Base-by-base conservation (phyloP, 1,140 invertebrate genomes). In the Trachymyrmex septentrionalis region DNA sequence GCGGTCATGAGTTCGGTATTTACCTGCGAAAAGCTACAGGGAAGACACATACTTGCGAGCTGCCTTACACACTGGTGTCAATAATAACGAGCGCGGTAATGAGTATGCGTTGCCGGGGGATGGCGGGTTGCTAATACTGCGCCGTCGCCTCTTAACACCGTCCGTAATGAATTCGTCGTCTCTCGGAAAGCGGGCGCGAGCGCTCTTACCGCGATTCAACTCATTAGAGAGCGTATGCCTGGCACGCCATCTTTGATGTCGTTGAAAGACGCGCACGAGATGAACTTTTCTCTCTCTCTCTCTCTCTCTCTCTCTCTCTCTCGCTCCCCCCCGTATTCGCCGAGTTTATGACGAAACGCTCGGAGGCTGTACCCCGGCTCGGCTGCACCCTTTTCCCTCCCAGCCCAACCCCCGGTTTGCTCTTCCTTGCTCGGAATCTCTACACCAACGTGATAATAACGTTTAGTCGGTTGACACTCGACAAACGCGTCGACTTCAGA, bases 201-300 rank as follows among this genome's bases (percentile, higher is more conserved):
- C 30, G 88, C 90, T 90, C 91, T 91, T 90, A 91, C 78, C 88
- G 84, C 92, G 93, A 92, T 94, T 94, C 94, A 94, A 95, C 94
- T 95, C 94, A 95, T 95, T 95, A 95, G 93, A 95, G 94, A 93
- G 94, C 91, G 93, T 93, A 92, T 92, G 93, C 93, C 90, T 87
- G 75, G 90, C 87, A 72, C 92, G 92, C 89, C 92, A 94, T 95
- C 93, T 95, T 95, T 95, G 94, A 95, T 93, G 93, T 95, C 91
- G 91, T 87, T 88, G 91, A 92, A 80, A 76, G 66, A 66, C 80
- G 80, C 85, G 61, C 76, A 69, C 75, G 64, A 66, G 93, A 93
- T 94, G 91, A 93, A 94, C 93, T 91, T 93, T 91, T 89, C 91
- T 89, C 86, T 57, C 7, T 6, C 55, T 57, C n/a, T 93, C 91